phyloP scores from a whole-genome alignment of 2,888 invertebrate species.

The Chrysolina americana region DNA sequence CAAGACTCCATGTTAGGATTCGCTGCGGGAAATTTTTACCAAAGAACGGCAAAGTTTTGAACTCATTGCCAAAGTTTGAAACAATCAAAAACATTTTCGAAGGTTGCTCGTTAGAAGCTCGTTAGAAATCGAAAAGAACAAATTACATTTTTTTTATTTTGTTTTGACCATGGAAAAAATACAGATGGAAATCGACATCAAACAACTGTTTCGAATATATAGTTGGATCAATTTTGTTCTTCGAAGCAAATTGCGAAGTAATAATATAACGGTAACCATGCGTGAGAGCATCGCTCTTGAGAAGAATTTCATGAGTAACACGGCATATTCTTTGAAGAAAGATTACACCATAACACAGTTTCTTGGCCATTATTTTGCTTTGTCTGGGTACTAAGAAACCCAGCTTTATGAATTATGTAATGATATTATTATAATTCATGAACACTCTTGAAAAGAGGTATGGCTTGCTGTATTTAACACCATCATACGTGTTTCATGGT shows the following conservation, averaged over 20 bases:
- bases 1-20: no score
- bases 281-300: constrained; percentile 53
- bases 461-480: constrained; percentile 31
- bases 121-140: no score
- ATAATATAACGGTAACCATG: constrained; percentile 54
- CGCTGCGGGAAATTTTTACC: no score
- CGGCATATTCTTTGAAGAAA: constrained; percentile 41
- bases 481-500: constrained; percentile 26
- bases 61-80: no score
- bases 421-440: constrained; percentile 40
- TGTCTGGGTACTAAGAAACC: constrained; percentile 44
- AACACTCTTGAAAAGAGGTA: constrained; percentile 33
- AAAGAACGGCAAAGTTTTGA: no score
- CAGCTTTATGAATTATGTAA: constrained; percentile 49
- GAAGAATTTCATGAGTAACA: constrained; percentile 48
- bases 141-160: no score
- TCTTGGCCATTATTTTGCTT: constrained; percentile 41
- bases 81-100: no score
- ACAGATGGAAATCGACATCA: no score
- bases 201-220: no score
- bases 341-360: constrained; percentile 43
- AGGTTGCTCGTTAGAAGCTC: no score
- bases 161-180: no score
- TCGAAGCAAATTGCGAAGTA: constrained; percentile 40
- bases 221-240: no score